Evolutionary conservation across 2,888 invertebrate species (phyloP), one percentile per base, ranked within the genome.

Genomic region (Dasysyrphus albostriatus): DNA sequence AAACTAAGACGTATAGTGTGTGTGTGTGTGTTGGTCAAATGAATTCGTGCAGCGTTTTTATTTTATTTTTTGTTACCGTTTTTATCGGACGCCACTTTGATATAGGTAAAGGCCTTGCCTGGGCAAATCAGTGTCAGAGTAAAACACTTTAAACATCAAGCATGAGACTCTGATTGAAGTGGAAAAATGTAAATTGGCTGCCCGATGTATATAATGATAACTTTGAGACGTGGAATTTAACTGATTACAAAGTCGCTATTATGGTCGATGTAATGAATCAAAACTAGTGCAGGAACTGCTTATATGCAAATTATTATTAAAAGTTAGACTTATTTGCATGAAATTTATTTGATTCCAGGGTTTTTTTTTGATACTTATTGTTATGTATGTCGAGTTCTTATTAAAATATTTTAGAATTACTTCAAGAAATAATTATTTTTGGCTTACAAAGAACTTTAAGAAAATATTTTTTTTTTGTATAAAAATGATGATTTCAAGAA

Each of bases 151-250:
- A 82, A 78, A 63, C 82, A 82, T 83, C 87, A 77, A 78, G 78
- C 82, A 75, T 77, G 73, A 77, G 75, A 61, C 70, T 73, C 81
- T 82, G 87, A 87, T 87, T 87, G 87, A 87, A 87, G 87, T 87
- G 83, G 74, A 87, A 87, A 87, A 87, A 87, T 87, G 85, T 81
- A 87, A 87, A 87, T 87, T 83, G 74, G 78, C 82, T 74, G 82
- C 59, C 39, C 82, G 74, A 65, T 70, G 82, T 82, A 54, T 54
- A 82, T 54, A 82, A 87, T 87, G 82, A 87, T 87, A 82, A 78
- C 78, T 82, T 78, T 70, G 75, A 54, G 78, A 78, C 87, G 78
- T 77, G 78, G 74, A 82, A 87, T 87, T 87, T 78, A 54, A 56
- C 61, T 75, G 82, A 87, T 87, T 82, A 47, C 34, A 29, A 67